These are phyloP conservation scores for Oenanthe melanoleuca DNA, from an alignment of 2,113 vertebrate genomes.

Conservation along the genomic window DNA sequence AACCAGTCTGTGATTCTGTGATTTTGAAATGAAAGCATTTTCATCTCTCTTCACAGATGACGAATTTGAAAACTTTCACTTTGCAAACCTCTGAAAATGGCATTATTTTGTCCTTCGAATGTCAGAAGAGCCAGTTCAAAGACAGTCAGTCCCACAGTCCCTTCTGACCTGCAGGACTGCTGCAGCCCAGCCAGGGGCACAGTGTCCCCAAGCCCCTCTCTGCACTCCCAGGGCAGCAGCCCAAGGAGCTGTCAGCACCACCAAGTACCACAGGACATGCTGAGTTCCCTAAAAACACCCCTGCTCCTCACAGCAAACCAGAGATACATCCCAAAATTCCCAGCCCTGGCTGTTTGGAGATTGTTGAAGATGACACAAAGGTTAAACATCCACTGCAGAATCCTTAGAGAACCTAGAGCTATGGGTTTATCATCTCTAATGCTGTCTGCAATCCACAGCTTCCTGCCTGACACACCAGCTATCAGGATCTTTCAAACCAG, in stretches of 20 bases:
- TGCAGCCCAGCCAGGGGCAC: accelerated
- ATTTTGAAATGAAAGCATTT: neutral
- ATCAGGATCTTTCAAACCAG: neutral
- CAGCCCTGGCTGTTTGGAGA: neutral
- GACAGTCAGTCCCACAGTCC: accelerated
- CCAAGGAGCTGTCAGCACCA: neutral
- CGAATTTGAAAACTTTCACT: neutral
- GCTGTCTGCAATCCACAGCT: neutral
- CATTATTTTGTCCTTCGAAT: neutral
- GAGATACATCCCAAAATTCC: neutral
- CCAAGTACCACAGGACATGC: neutral
- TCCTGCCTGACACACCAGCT: neutral
- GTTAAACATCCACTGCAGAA: neutral
- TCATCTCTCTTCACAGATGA: neutral
- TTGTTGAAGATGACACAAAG: neutral
- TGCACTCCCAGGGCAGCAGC: neutral
- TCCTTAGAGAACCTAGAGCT: neutral
- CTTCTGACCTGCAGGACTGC: neutral
- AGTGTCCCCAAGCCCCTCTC: neutral
- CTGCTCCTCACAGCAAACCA: neutral
- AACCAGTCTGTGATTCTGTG: neutral
- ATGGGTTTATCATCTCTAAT: neutral
- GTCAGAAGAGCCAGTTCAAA: neutral
- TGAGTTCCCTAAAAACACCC: neutral
- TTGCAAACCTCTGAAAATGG: neutral